Conservation (phyloP, 2,888 invertebrate genomes). For the Cryptocephalus moraei region DNA sequence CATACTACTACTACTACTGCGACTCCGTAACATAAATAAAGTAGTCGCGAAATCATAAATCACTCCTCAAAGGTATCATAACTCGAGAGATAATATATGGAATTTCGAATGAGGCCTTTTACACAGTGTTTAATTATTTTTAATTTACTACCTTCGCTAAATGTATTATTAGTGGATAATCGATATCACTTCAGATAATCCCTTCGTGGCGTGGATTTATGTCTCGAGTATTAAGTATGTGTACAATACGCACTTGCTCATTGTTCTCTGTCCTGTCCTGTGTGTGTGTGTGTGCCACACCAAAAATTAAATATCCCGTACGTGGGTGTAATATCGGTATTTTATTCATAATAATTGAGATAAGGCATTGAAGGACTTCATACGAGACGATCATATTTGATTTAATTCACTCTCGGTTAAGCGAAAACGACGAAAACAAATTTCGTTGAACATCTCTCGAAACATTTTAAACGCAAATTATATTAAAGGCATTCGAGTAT, state of each 20-base stretch:
- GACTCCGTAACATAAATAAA: constrained; percentile 8
- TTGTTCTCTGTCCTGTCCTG: too few relatives aligned
- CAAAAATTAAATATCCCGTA: too few relatives aligned
- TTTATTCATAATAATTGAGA: too few relatives aligned
- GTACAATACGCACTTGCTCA: too few relatives aligned
- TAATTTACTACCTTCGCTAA: constrained; percentile 31
- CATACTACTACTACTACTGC: too few relatives aligned
- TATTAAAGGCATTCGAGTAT: constrained; percentile 6
- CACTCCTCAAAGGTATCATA: constrained; percentile 18
- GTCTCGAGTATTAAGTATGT: neutral
- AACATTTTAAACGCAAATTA: constrained; percentile 11
- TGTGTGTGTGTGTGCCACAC: too few relatives aligned
- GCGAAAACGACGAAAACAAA: too few relatives aligned
- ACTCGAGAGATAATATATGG: constrained; percentile 19
- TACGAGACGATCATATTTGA: too few relatives aligned
- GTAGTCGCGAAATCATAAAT: constrained; percentile 15
- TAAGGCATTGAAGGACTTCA: too few relatives aligned
- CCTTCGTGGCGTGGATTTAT: constrained; percentile 1
- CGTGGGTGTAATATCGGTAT: too few relatives aligned
- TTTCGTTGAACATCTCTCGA: constrained; percentile 4
- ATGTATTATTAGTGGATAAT: constrained; percentile 33
- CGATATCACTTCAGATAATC: constrained; percentile 31
- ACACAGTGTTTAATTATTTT: constrained; percentile 32
- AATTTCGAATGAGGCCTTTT: constrained; percentile 18
- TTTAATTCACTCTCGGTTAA: too few relatives aligned